A percentile compares a stretch with the other conserved stretches of the same genome.
phyloP scores from a whole-genome alignment of 1,140 invertebrate species.

The Drosophila mauritiana region DNA sequence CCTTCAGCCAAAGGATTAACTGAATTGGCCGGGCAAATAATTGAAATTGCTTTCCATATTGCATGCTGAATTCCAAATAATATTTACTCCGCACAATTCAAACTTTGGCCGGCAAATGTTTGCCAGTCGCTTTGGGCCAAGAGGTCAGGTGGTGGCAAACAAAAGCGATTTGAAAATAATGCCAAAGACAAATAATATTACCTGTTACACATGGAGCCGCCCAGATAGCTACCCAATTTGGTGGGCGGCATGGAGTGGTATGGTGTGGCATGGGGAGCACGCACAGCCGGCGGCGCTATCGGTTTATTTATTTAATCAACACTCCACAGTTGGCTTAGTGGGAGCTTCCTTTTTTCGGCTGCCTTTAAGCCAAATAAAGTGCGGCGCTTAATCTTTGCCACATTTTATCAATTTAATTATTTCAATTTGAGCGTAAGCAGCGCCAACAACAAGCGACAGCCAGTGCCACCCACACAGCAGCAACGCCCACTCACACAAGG shows the following conservation, averaged over 20 bases:
- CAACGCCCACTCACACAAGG: slow-evolving; percentile 11
- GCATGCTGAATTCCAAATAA: slow-evolving; percentile 44
- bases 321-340: slow-evolving; percentile 81
- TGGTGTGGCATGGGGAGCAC: background rate
- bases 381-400: slow-evolving; percentile 82
- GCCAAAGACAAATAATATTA: slow-evolving; percentile 82
- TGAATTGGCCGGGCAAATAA: slow-evolving; percentile 62
- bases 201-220: slow-evolving; percentile 58
- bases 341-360: slow-evolving; percentile 51
- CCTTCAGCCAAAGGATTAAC: slow-evolving; percentile 47
- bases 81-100: slow-evolving; percentile 62
- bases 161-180: slow-evolving; percentile 82
- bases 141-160: slow-evolving; percentile 46
- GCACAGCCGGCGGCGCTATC: slow-evolving; percentile 56
- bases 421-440: slow-evolving; percentile 83
- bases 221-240: slow-evolving; percentile 1
- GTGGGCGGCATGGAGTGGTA: background rate
- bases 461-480: slow-evolving; percentile 39
- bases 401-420: slow-evolving; percentile 84
- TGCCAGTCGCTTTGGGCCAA: slow-evolving; percentile 16
- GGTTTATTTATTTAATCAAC: slow-evolving; percentile 83
- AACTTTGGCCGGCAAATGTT: slow-evolving; percentile 58
- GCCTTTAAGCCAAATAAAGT: slow-evolving; percentile 82
- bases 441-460: slow-evolving; percentile 53
- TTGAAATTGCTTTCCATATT: slow-evolving; percentile 60